These are phyloP conservation scores for Acanthurus leucopareius DNA, from an alignment of 2,797 vertebrate species.

Conservation along the genomic window DNA sequence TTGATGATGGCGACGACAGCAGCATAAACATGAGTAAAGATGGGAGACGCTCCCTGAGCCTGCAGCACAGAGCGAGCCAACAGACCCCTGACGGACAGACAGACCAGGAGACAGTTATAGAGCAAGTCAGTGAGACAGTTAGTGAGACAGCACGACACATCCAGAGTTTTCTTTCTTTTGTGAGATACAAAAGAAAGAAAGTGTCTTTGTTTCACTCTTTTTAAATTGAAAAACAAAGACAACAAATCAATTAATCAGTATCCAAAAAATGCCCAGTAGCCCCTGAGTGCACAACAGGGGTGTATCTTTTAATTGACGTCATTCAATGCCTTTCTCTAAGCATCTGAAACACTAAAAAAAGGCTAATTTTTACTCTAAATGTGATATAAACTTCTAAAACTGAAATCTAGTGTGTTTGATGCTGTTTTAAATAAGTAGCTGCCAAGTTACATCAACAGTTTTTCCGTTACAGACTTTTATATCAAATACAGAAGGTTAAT, in stretches of 20 bases:
- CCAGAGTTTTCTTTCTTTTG: background rate
- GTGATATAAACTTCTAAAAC: background rate
- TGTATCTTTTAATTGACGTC: background rate
- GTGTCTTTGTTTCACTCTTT: too few relatives aligned
- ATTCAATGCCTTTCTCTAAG: background rate
- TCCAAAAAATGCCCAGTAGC: background rate
- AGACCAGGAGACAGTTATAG: background rate
- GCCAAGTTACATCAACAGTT: background rate
- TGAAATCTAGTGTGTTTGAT: background rate
- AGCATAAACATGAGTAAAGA: constrained; percentile 97
- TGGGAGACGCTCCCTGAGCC: constrained; percentile 96
- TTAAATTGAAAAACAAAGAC: background rate
- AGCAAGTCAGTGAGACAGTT: background rate
- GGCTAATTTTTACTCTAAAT: background rate
- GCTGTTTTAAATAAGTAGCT: too few relatives aligned
- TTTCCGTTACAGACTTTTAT: background rate
- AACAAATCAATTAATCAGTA: background rate
- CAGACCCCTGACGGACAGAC: constrained; percentile 87
- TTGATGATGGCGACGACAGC: constrained; percentile 97
- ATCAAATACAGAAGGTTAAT: background rate
- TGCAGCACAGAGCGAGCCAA: constrained; percentile 93
- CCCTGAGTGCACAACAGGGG: background rate
- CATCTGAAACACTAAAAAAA: background rate
- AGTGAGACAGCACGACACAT: background rate
- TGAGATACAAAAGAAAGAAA: background rate